Percentiles rank a stretch among this genome's conserved stretches.
Evolutionary conservation across 2,888 invertebrate species (phyloP).

Genomic region (Agrotis segetum): DNA sequence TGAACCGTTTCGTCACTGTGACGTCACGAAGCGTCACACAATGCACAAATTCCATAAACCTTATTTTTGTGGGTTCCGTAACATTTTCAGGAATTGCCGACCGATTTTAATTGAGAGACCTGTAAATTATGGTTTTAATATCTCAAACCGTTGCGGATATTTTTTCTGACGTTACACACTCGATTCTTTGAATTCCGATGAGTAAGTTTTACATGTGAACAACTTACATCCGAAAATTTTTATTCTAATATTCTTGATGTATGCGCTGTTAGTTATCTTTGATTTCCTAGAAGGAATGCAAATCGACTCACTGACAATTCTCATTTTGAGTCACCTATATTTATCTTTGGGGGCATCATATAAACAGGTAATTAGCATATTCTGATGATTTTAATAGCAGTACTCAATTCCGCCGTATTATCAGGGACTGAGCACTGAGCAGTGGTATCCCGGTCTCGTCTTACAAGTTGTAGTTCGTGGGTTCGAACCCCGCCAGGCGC

Average conservation of each 20-base stretch:
- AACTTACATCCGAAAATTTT: slow-evolving; percentile 67
- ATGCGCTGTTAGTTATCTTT: slow-evolving; percentile 55
- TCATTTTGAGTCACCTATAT: slow-evolving; percentile 65
- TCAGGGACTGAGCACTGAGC: too few relatives aligned
- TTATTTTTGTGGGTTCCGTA: neutral
- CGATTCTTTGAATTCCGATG: slow-evolving; percentile 69
- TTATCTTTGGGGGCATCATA: slow-evolving; percentile 47
- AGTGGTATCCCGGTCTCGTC: too few relatives aligned
- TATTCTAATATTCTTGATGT: slow-evolving; percentile 59
- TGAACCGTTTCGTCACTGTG: slow-evolving; percentile 36
- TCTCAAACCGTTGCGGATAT: slow-evolving; percentile 11
- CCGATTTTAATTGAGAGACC: neutral
- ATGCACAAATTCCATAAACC: slow-evolving; percentile 5
- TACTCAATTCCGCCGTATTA: neutral
- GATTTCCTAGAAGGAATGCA: slow-evolving; percentile 74
- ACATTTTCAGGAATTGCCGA: slow-evolving; percentile 7
- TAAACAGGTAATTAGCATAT: slow-evolving; percentile 30
- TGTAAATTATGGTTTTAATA: neutral
- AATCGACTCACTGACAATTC: slow-evolving; percentile 45
- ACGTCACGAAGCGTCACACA: slow-evolving; percentile 34
- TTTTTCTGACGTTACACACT: slow-evolving; percentile 37
- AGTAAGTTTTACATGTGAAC: slow-evolving; percentile 62
- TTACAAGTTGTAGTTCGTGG: too few relatives aligned
- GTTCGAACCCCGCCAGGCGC: too few relatives aligned
- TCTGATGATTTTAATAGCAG: slow-evolving; percentile 12